Evolutionary conservation across 1,140 invertebrate genomes (phyloP).

Genomic region (Centruroides sculpturatus): DNA sequence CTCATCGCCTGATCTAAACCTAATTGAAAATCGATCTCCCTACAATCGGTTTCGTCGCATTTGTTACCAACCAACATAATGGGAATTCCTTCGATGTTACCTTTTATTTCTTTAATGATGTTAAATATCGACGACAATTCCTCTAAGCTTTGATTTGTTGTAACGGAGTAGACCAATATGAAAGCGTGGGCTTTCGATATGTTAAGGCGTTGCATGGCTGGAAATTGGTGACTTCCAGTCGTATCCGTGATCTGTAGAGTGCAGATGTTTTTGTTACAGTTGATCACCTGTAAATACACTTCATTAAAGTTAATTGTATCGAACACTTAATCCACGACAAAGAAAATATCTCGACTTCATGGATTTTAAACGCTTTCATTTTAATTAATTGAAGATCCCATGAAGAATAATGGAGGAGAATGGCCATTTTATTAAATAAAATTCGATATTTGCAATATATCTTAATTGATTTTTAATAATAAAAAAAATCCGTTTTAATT

Average conservation of each 20-base stretch:
- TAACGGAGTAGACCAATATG: slow-evolving; percentile 82
- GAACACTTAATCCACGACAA: neutral
- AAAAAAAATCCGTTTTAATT: too few species aligned
- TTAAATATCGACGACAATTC: slow-evolving; percentile 91
- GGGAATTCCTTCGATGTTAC: slow-evolving; percentile 65
- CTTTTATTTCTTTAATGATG: slow-evolving; percentile 58
- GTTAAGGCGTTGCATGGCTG: slow-evolving; percentile 97
- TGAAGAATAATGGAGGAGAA: too few species aligned
- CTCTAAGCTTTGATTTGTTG: slow-evolving; percentile 84
- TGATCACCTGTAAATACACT: slow-evolving; percentile 64
- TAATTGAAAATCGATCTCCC: slow-evolving; percentile 60
- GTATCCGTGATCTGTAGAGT: slow-evolving; percentile 98
- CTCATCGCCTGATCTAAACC: slow-evolving; percentile 73
- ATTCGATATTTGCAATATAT: too few species aligned
- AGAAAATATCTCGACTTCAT: too few species aligned
- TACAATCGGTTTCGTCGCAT: slow-evolving; percentile 77
- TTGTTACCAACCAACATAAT: slow-evolving; percentile 93
- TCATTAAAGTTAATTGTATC: neutral
- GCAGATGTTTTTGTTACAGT: slow-evolving; percentile 98
- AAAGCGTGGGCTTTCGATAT: slow-evolving; percentile 94
- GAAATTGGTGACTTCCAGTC: slow-evolving; percentile 97
- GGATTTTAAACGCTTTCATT: too few species aligned
- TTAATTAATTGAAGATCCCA: too few species aligned
- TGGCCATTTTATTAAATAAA: too few species aligned
- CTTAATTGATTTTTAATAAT: too few species aligned